These are phyloP conservation scores for Phalacrocorax pelagicus DNA, from an alignment of 2,113 vertebrate genomes.

Conservation along the genomic window DNA sequence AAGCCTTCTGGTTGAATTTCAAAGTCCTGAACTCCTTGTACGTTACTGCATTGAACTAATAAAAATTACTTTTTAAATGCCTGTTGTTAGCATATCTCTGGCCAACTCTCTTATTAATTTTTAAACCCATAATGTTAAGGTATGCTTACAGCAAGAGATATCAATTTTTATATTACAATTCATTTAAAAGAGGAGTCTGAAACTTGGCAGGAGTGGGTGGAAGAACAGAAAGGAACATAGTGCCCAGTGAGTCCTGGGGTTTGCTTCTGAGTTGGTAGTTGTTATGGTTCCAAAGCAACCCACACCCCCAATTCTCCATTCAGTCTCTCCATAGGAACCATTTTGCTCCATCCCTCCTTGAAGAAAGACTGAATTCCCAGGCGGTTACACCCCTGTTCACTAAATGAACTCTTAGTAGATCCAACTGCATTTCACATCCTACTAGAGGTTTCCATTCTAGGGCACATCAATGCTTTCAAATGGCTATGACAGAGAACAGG, in stretches of 20 bases:
- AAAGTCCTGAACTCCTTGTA: neutral
- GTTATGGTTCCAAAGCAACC: neutral
- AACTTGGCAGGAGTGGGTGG: neutral
- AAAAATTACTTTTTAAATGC: neutral
- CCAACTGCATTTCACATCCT: neutral
- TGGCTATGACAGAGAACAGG: neutral
- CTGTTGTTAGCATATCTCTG: neutral
- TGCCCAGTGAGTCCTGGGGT: neutral
- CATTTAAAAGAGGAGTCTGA: neutral
- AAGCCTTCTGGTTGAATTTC: neutral
- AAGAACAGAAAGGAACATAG: neutral
- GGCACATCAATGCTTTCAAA: neutral
- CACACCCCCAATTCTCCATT: neutral
- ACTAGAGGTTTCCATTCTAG: neutral
- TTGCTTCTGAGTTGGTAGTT: neutral
- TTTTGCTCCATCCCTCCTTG: neutral
- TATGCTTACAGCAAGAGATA: neutral
- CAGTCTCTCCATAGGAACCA: neutral
- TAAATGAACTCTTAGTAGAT: neutral
- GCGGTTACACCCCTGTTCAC: neutral
- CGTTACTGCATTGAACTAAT: neutral
- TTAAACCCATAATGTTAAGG: neutral
- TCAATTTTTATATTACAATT: neutral
- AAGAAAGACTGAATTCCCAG: neutral
- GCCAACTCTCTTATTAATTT: neutral